phyloP scores from a whole-genome alignment of 1,140 invertebrate genomes.

The Orchesella cincta region DNA sequence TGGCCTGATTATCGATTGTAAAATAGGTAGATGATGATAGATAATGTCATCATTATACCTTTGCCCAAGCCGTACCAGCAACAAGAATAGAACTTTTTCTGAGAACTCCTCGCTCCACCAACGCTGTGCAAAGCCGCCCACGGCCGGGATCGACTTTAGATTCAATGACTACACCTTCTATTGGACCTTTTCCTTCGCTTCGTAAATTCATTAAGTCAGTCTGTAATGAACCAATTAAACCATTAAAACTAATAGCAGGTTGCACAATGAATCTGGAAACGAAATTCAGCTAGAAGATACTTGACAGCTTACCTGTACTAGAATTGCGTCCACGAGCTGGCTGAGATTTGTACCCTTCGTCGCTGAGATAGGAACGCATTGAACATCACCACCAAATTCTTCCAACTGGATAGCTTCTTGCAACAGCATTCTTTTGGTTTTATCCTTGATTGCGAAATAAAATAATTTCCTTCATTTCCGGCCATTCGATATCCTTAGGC shows the following conservation, averaged over 20 bases:
- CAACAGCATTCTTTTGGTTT: constrained; percentile 71
- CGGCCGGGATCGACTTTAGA: constrained; percentile 70
- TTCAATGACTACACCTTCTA: constrained; percentile 90
- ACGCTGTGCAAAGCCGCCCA: constrained; percentile 81
- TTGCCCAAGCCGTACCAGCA: constrained; percentile 77
- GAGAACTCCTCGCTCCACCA: constrained; percentile 88
- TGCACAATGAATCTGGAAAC: background rate
- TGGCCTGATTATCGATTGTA: too few species aligned
- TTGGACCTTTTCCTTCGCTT: constrained; percentile 75
- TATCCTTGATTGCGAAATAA: constrained; percentile 62
- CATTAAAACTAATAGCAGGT: background rate
- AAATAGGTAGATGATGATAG: too few species aligned
- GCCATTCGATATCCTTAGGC: background rate
- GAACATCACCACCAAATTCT: constrained; percentile 87
- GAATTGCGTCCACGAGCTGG: constrained; percentile 79
- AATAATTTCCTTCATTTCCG: too few species aligned
- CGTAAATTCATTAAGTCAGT: constrained; percentile 86
- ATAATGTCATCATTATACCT: constrained; percentile 63
- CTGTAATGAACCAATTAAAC: constrained; percentile 57
- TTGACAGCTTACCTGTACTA: constrained; percentile 58
- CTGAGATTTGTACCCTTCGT: constrained; percentile 79
- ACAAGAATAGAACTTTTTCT: constrained; percentile 79
- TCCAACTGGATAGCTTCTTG: constrained; percentile 81
- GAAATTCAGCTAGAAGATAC: background rate
- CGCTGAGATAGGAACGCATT: constrained; percentile 89